These are phyloP conservation scores for Habrosyne pyritoides DNA, from an alignment of 2,888 invertebrate species.

Conservation along the genomic window DNA sequence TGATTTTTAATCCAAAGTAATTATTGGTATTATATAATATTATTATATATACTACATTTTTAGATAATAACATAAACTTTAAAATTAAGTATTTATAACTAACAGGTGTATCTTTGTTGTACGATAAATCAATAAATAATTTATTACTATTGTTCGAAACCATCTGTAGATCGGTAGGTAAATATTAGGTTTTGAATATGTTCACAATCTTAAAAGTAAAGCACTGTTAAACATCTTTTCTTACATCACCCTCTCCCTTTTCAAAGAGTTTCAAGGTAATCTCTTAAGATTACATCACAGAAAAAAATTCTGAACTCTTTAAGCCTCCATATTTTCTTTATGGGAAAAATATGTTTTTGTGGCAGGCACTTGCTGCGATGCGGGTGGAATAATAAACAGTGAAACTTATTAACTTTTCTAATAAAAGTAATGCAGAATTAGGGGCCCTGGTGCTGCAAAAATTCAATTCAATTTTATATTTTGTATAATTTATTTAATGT, in stretches of 20 bases:
- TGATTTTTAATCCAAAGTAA: neutral
- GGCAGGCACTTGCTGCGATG: conserved; percentile 37
- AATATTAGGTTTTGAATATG: too few relatives aligned
- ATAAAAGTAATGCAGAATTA: conserved; percentile 46
- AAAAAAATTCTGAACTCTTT: conserved; percentile 69
- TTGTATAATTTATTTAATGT: conserved; percentile 12
- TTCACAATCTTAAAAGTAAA: conserved; percentile 17
- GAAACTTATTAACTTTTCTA: conserved; percentile 60
- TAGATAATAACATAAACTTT: too few relatives aligned
- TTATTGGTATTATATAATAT: neutral
- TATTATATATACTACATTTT: too few relatives aligned
- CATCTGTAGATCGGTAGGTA: too few relatives aligned
- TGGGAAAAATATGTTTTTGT: conserved; percentile 67
- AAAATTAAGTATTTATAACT: too few relatives aligned
- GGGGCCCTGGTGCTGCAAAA: conserved; percentile 29
- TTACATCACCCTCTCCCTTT: conserved; percentile 47
- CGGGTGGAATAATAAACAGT: conserved; percentile 62
- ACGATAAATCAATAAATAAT: too few relatives aligned
- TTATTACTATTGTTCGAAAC: too few relatives aligned
- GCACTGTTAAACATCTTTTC: conserved; percentile 57
- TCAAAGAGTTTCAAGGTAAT: conserved; percentile 73
- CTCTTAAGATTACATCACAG: conserved; percentile 70
- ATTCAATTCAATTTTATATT: conserved; percentile 40
- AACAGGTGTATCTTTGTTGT: too few relatives aligned
- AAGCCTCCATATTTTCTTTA: conserved; percentile 72